Evolutionary conservation across 1,140 invertebrate genomes (phyloP).

Genomic region (Telenomus remus): DNA sequence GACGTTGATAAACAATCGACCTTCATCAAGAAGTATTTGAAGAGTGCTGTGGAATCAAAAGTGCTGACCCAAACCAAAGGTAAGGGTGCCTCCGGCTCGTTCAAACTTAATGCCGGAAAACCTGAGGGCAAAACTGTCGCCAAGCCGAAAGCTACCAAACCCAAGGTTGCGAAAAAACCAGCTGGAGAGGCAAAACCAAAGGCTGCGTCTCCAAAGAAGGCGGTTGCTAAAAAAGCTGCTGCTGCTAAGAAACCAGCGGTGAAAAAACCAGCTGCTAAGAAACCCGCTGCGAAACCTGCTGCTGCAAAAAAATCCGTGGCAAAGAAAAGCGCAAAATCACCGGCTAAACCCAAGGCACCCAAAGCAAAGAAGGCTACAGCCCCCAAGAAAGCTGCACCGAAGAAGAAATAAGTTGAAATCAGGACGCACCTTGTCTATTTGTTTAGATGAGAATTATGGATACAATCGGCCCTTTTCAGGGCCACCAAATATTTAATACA

Average conservation of each 20-base stretch:
- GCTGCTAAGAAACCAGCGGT: background rate
- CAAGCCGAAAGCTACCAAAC: too few relatives aligned
- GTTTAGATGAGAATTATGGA: background rate
- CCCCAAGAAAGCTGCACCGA: background rate
- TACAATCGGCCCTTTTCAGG: conserved; percentile 2
- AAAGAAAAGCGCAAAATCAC: background rate
- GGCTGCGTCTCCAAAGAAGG: background rate
- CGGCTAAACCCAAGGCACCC: conserved; percentile 1
- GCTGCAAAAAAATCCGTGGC: background rate
- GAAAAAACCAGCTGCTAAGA: background rate
- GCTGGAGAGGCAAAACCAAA: background rate
- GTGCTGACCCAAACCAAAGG: background rate
- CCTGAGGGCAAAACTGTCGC: background rate
- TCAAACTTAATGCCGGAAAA: background rate
- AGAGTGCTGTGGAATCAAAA: background rate
- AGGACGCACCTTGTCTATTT: background rate
- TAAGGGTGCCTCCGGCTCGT: background rate
- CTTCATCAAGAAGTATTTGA: background rate
- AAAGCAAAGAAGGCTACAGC: background rate
- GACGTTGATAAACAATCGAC: background rate
- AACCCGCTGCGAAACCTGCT: background rate
- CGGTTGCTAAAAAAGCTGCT: background rate
- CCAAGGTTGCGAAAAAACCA: too few relatives aligned
- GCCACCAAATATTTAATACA: background rate
- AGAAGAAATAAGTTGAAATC: background rate